Base-by-base conservation (phyloP, 2,113 vertebrate genomes). In the Crotalus tigris region DNA sequence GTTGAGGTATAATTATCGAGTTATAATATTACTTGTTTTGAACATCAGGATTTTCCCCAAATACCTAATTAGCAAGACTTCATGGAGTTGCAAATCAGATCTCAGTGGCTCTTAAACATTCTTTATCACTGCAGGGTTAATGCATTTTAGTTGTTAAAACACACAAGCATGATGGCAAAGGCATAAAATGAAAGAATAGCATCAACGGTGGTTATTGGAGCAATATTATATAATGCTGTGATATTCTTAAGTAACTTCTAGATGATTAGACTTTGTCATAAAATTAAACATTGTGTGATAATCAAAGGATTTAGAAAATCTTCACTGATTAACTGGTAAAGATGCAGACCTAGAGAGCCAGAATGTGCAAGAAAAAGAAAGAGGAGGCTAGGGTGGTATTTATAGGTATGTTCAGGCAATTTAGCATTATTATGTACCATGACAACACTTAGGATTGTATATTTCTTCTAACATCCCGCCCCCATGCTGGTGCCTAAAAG, bases 1-100 rank as follows among this genome's bases (percentile, higher is more conserved):
- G 39, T 61, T 90, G 88, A 86, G 92, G n/a, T 53, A 59, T 90
- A 90, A 93, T 93, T 90, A 90, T 61, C 75, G 8, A 90, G 55
- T 39, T 86, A 55, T 92, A 51, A 46, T 64, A 29, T 85, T 55
- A 3, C 39, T 49, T 24, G 26, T 55, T 81, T 58, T 51, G 44
- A 58, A 49, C 39, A 49, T 5, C 55, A 58, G 21, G 19, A 61
- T 12, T 90, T 49, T 93, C 88, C 75, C 55, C n/a, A 90, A 90
- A 93, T 53, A 61, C 29, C 69, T 61, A 86, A 93, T 93, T 90
- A 93, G 58, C 19, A n/a, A 61, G 55, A 17, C 53, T 90, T 93
- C 64, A 51, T 86, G 55, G 39, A 81, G 44, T 53, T 93, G 75
- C 88, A 93, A 81, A 86, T 90, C 85, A 86, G 55, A 86, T 5